Percentiles rank a stretch among this genome's conserved stretches.
phyloP scores from a whole-genome alignment of 30 jellyfish, hydroid and myxozoan species.

The Euphysa ruthae region DNA sequence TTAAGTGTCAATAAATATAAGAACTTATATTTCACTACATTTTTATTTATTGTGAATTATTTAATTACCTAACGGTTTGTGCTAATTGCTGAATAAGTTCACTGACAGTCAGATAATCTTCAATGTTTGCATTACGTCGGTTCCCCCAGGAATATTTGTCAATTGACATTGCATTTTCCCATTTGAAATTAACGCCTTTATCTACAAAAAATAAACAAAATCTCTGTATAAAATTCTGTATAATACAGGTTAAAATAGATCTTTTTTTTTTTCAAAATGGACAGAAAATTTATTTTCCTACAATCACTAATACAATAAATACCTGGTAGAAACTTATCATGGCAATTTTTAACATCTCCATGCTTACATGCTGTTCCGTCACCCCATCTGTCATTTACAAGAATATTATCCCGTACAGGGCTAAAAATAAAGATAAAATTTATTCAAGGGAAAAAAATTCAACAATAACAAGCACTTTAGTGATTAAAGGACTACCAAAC shows the following conservation, averaged over 20 bases:
- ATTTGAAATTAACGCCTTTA: conserved; percentile 43
- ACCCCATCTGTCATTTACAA: conserved; percentile 92
- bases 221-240: too few species aligned
- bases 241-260: too few species aligned
- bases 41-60: too few species aligned
- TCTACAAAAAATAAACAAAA: conserved; percentile 30
- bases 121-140: conserved; percentile 61
- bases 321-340: conserved; percentile 74
- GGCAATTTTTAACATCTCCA: conserved; percentile 79
- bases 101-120: conserved; percentile 41
- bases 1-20: too few species aligned
- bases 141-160: conserved; percentile 90
- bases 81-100: conserved; percentile 46
- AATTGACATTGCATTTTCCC: conserved; percentile 91
- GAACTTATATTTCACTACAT: too few species aligned
- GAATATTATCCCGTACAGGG: conserved; percentile 68
- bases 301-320: too few species aligned
- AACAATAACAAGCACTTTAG: too few species aligned
- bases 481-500: too few species aligned
- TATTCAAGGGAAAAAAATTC: too few species aligned
- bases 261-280: too few species aligned
- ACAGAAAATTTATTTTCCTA: too few species aligned
- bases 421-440: too few species aligned
- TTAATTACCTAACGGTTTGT: conserved; percentile 69
- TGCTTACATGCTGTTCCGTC: conserved; percentile 63